Evolutionary conservation across 2,888 invertebrate species (phyloP), one percentile per base, ranked within the genome.

Genomic region (Parapristionchus giblindavisi): DNA sequence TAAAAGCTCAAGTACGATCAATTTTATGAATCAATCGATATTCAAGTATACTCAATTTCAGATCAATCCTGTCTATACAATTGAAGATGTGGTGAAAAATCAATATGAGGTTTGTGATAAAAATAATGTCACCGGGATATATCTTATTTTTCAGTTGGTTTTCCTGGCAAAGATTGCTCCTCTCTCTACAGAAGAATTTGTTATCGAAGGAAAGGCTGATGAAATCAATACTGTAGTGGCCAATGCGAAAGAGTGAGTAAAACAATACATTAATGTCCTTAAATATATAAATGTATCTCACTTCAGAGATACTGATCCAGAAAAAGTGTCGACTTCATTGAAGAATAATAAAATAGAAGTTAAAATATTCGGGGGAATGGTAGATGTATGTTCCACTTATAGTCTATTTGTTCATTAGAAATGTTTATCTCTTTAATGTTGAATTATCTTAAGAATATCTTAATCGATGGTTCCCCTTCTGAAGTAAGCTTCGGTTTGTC

Each of bases 401-500:
- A n/a, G n/a, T n/a, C n/a, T n/a, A n/a, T n/a, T n/a, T n/a, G n/a
- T n/a, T n/a, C n/a, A n/a, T n/a, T n/a, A 27, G 63, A n/a, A 8
- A 34, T n/a, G 3, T 27, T 63, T 43, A 36, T 63, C 14, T 4
- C 38, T 2, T 38, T 38, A 63, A 63, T 43, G 63, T 21, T n/a
- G n/a, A n/a, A n/a, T n/a, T n/a, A n/a, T n/a, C n/a, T 48, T 6
- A 38, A 75, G 75, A 65, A 66, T n/a, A 29, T 75, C 29, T 3
- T 32, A 21, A 34, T 65, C 4, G 34, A 52, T 24, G 65, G 52
- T 34, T 27, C 17, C 17, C 40, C 61, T 5, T 21, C 60, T 24
- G 56, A 75, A 11, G 40, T 66, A 6, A n/a, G 24, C 11, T 66
- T 75, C 66, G 75, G 56, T 21, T 17, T 75, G 75, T 36, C 40